These are phyloP conservation scores for Triplophysa yarkandensis DNA, from an alignment of 2,797 vertebrate species.

Conservation along the genomic window DNA sequence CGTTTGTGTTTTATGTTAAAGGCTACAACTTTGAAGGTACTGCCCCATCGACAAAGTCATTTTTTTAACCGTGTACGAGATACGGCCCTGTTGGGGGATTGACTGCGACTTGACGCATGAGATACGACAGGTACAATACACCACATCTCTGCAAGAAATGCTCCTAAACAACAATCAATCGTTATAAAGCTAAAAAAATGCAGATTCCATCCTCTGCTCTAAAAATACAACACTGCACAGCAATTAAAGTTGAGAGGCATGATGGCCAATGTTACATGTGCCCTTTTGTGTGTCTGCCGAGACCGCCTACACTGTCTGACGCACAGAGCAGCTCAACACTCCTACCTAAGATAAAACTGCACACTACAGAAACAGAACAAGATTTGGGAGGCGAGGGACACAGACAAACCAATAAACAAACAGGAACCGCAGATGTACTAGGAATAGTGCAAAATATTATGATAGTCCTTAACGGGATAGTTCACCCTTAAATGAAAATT, in stretches of 20 bases:
- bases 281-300: slow-evolving; percentile 44
- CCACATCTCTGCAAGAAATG: not conserved
- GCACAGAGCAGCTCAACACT: slow-evolving; percentile 35
- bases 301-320: slow-evolving; percentile 49
- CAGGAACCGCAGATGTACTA: slow-evolving; percentile 6
- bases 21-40: not conserved
- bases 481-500: too few species aligned
- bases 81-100: not conserved
- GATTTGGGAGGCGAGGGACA: not conserved
- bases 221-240: slow-evolving; percentile 36
- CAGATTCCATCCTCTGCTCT: slow-evolving; percentile 37
- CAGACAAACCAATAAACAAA: not conserved
- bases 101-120: slow-evolving; percentile 4
- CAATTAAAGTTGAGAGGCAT: slow-evolving; percentile 47
- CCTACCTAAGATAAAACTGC: slow-evolving; percentile 29
- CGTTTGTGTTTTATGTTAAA: too few species aligned
- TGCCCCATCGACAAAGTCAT: not conserved
- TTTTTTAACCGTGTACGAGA: not conserved
- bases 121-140: not conserved
- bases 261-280: slow-evolving; percentile 45
- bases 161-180: slow-evolving; percentile 6
- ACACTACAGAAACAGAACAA: slow-evolving; percentile 14
- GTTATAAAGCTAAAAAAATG: slow-evolving; percentile 16
- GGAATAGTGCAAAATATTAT: not conserved
- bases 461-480: not conserved